A percentile compares a stretch with the other conserved stretches of the same genome.
phyloP scores from a whole-genome alignment of 2,888 invertebrate genomes.

The Volucella zonaria region DNA sequence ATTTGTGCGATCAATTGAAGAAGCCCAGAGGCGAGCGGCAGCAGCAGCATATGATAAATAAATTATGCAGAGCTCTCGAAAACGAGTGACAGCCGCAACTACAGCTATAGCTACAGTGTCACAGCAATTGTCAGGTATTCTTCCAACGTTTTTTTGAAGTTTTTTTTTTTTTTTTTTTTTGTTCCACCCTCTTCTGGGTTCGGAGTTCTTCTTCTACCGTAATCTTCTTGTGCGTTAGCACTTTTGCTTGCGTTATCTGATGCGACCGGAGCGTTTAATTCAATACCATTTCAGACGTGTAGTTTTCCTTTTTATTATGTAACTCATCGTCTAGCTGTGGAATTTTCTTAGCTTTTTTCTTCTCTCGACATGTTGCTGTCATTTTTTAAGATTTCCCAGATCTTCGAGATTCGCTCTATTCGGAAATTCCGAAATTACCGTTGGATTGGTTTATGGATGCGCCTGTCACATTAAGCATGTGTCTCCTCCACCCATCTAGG shows the following conservation, averaged over 20 bases:
- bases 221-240: slow-evolving; percentile 6
- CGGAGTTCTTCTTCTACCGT: not conserved
- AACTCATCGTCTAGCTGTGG: slow-evolving; percentile 22
- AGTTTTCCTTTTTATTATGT: slow-evolving; percentile 37
- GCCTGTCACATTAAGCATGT: not conserved
- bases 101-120: slow-evolving; percentile 1
- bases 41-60: slow-evolving; percentile 50
- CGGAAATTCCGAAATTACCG: slow-evolving; percentile 27
- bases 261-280: slow-evolving; percentile 37
- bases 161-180: slow-evolving; percentile 7
- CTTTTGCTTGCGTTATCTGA: slow-evolving; percentile 19
- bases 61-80: slow-evolving; percentile 29
- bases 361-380: too few relatives aligned
- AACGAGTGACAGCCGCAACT: slow-evolving; percentile 8
- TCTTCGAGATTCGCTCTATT: too few relatives aligned
- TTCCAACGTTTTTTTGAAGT: not conserved
- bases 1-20: slow-evolving; percentile 44
- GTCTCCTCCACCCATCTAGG: not conserved
- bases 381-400: too few relatives aligned
- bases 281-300: slow-evolving; percentile 12
- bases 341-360: not conserved
- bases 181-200: not conserved
- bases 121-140: slow-evolving; percentile 28
- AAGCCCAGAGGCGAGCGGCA: slow-evolving; percentile 5
- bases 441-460: slow-evolving; percentile 17